Percentiles rank a stretch among this genome's conserved stretches.
phyloP scores from a whole-genome alignment of 2,888 invertebrate genomes.

The Tetropium fuscum region DNA sequence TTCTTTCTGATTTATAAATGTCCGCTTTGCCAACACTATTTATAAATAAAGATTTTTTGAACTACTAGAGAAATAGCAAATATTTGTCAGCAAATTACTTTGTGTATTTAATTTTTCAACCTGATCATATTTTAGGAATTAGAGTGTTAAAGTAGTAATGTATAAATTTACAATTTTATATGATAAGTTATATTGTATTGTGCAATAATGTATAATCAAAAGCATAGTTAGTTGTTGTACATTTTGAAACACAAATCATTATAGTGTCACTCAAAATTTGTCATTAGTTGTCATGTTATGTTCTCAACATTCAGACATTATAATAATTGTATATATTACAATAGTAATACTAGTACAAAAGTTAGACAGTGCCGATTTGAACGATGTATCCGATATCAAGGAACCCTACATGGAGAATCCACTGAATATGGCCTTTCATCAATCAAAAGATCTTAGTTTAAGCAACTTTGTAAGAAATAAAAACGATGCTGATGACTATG shows the following conservation, averaged over 20 bases:
- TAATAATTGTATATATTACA: slow-evolving; percentile 32
- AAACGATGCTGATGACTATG: slow-evolving; percentile 37
- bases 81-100: no score
- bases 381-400: slow-evolving; percentile 21
- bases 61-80: no score
- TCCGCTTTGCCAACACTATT: no score
- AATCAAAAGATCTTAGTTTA: slow-evolving; percentile 40
- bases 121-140: no score
- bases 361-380: slow-evolving; percentile 37
- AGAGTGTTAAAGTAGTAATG: no score
- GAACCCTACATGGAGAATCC: slow-evolving; percentile 25
- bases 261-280: slow-evolving; percentile 11
- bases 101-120: no score
- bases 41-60: no score
- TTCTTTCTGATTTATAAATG: no score
- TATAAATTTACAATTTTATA: slow-evolving; percentile 13
- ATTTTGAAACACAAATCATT: slow-evolving; percentile 31
- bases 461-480: slow-evolving; percentile 46
- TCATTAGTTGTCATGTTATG: slow-evolving; percentile 41
- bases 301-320: slow-evolving; percentile 30
- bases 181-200: slow-evolving; percentile 6
- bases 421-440: slow-evolving; percentile 34
- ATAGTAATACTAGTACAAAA: slow-evolving; percentile 40
- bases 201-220: slow-evolving; percentile 19
- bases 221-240: slow-evolving; percentile 35